These are phyloP conservation scores for Caenorhabditis imperialis DNA, from an alignment of 2,888 invertebrate species.

Conservation along the genomic window DNA sequence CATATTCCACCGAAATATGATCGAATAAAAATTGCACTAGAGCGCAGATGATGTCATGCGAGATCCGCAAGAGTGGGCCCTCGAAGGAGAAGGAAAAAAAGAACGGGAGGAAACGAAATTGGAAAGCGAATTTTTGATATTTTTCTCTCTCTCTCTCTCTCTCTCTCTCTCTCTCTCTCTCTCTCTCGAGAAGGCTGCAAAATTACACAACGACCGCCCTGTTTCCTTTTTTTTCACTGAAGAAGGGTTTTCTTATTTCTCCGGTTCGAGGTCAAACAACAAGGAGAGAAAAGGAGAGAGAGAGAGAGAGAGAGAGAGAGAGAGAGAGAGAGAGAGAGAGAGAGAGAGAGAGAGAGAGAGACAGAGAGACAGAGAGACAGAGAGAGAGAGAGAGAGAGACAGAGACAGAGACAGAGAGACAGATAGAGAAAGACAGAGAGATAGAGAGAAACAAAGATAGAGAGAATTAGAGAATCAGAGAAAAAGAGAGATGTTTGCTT, in stretches of 20 bases:
- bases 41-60: no score
- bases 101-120: no score
- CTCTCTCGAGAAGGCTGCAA: no score
- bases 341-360: conserved; percentile 54
- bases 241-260: no score
- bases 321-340: conserved; percentile 6
- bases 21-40: no score
- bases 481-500: not conserved
- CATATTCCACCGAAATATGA: no score
- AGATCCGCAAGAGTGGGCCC: no score
- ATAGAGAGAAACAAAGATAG: not conserved
- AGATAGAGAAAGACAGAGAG: no score
- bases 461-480: not conserved
- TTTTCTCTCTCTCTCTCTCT: conserved; percentile 8
- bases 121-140: not conserved
- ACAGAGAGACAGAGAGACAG: not conserved
- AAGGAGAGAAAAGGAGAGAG: not conserved
- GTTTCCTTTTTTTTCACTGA: no score
- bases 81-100: conserved; percentile 1
- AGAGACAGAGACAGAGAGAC: not conserved
- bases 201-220: not conserved
- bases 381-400: not conserved
- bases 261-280: not conserved
- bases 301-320: not conserved
- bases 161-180: not conserved